phyloP scores from a whole-genome alignment of 2,888 invertebrate genomes.

The Antheraea assamensis region DNA sequence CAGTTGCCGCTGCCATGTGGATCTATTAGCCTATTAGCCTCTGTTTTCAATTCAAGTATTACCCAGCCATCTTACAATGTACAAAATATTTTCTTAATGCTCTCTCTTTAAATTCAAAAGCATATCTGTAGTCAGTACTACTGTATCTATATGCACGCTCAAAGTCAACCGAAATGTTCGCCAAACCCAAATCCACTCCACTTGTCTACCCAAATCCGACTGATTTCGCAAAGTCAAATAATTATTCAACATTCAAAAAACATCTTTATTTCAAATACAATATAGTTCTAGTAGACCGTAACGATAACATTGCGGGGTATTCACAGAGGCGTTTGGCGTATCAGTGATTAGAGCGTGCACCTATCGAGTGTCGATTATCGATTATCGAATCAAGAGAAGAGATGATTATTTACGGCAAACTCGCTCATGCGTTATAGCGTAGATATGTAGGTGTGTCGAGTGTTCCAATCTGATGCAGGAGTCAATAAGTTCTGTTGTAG shows the following conservation, averaged over 20 bases:
- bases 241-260: slow-evolving; percentile 28
- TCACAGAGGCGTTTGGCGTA: slow-evolving; percentile 48
- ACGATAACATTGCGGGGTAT: slow-evolving; percentile 35
- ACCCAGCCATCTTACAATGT: not conserved
- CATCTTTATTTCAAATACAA: slow-evolving; percentile 2
- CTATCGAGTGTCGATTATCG: slow-evolving; percentile 52
- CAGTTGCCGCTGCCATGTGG: too few relatives aligned
- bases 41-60: too few relatives aligned
- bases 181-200: slow-evolving; percentile 56
- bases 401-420: slow-evolving; percentile 58
- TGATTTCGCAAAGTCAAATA: slow-evolving; percentile 48
- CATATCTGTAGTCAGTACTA: slow-evolving; percentile 21
- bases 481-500: not conserved
- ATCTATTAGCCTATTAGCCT: too few relatives aligned
- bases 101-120: slow-evolving; percentile 8
- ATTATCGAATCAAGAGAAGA: slow-evolving; percentile 53
- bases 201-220: slow-evolving; percentile 51
- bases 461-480: slow-evolving; percentile 11
- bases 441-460: slow-evolving; percentile 13
- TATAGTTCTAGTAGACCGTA: slow-evolving; percentile 34
- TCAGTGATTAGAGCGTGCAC: slow-evolving; percentile 58
- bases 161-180: slow-evolving; percentile 51
- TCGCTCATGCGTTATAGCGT: slow-evolving; percentile 40
- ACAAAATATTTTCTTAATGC: not conserved
- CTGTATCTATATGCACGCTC: slow-evolving; percentile 33